These are phyloP conservation scores for Colostygia pectinataria DNA, from an alignment of 2,888 invertebrate species.

Conservation along the genomic window DNA sequence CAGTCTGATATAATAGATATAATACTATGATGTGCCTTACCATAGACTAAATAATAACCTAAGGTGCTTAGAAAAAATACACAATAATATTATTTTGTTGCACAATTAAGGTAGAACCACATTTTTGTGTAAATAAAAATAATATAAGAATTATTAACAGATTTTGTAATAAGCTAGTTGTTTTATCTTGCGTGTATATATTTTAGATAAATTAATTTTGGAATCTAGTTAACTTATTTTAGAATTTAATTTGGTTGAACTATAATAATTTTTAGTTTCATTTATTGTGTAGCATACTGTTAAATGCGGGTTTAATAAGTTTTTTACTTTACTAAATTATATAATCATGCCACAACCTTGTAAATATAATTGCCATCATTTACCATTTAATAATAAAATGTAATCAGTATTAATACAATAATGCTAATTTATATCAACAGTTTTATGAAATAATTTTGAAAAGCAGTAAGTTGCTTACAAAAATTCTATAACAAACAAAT, in stretches of 20 bases:
- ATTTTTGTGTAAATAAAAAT: conserved; percentile 9
- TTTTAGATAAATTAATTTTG: conserved; percentile 40
- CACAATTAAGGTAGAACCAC: neutral
- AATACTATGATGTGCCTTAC: conserved; percentile 36
- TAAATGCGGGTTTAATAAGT: conserved; percentile 71
- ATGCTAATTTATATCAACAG: conserved; percentile 68
- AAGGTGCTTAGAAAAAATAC: conserved; percentile 34
- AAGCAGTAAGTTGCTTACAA: neutral
- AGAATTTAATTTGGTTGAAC: conserved; percentile 59
- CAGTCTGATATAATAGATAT: conserved; percentile 5
- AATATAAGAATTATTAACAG: neutral
- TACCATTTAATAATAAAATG: conserved; percentile 70
- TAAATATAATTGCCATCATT: conserved; percentile 71
- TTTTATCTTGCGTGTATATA: conserved; percentile 35
- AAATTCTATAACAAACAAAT: too few species aligned
- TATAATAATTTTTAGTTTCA: conserved; percentile 48
- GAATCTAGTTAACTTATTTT: conserved; percentile 63
- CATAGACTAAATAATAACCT: conserved; percentile 16
- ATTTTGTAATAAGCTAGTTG: conserved; percentile 10
- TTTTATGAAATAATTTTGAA: conserved; percentile 34
- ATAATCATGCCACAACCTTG: conserved; percentile 66
- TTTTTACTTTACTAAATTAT: conserved; percentile 43
- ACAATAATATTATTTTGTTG: conserved; percentile 31
- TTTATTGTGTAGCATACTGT: conserved; percentile 54
- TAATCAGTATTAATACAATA: conserved; percentile 81